Percentiles rank a stretch among this genome's conserved stretches.
phyloP scores from a whole-genome alignment of 1,140 invertebrate species.

The Cotesia glomerata region DNA sequence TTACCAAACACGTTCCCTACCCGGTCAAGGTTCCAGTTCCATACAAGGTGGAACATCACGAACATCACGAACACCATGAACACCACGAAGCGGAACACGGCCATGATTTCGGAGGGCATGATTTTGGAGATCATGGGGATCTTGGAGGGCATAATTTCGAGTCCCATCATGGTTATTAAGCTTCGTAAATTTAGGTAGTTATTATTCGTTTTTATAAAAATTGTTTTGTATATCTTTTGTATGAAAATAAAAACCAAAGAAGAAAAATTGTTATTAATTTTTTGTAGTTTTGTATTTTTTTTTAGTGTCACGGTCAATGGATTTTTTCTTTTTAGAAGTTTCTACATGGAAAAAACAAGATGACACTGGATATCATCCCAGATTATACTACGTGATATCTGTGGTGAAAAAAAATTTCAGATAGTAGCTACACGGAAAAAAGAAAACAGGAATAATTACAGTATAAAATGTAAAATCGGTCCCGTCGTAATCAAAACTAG shows the following conservation, averaged over 20 bases:
- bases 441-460: too few relatives aligned
- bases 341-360: too few relatives aligned
- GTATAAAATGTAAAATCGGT: too few relatives aligned
- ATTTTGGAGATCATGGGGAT: slow-evolving; percentile 36
- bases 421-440: too few relatives aligned
- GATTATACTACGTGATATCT: too few relatives aligned
- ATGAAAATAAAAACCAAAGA: slow-evolving; percentile 52
- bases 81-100: slow-evolving; percentile 41
- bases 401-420: too few relatives aligned
- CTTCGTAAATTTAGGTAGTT: slow-evolving; percentile 3
- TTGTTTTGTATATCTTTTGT: too few relatives aligned
- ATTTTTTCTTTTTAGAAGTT: too few relatives aligned
- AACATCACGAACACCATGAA: slow-evolving; percentile 32
- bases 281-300: too few relatives aligned
- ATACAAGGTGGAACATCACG: slow-evolving; percentile 54
- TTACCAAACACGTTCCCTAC: slow-evolving; percentile 49
- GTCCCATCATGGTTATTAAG: slow-evolving; percentile 41
- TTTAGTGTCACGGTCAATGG: too few relatives aligned
- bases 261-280: slow-evolving; percentile 28
- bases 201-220: slow-evolving; percentile 37
- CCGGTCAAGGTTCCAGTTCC: slow-evolving; percentile 54
- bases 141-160: slow-evolving; percentile 15
- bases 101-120: slow-evolving; percentile 33
- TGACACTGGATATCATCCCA: too few relatives aligned
- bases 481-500: too few relatives aligned